Evolutionary conservation across 2,797 vertebrate genomes (phyloP), one percentile per base, ranked within the genome.

Genomic region (Sylvia borin): DNA sequence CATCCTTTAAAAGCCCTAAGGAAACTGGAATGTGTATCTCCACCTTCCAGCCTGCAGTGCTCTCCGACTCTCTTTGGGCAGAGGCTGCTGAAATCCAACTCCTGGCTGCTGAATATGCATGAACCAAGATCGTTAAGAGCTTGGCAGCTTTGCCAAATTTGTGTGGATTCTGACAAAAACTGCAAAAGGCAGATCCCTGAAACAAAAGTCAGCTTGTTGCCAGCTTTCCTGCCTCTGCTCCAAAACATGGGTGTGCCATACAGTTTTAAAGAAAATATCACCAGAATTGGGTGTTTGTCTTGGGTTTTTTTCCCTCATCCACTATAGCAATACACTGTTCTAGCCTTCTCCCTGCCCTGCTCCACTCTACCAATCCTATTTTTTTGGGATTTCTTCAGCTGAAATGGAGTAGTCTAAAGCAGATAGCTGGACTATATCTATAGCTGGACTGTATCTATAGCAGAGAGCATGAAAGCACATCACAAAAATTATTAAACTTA

Each of bases 171-270:
- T 75, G 58, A 92, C 73, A 88, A 82, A 87, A 92, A 66, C 58
- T 21, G 51, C 43, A 60, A 77, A 92, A 93, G 45, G 57, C 77
- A 91, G 29, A 81, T 38, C 70, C 91, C 47, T 75, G 78, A 90
- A 87, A 95, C 92, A 96, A 95, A 96, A 92, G 93, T 51, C 68
- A 2, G 12, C 36, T 83, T 1, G 0, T 5, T 75, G 87, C 89
- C 95, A 96, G 85, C 51, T 88, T 90, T 70, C 76, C n/a, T 75
- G 68, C 29, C n/a, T 80, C 68, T 62, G 54, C 40, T 93, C 72
- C 62, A 70, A 94, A 93, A 57, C 57, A 79, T 65, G 88, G 78
- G 78, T 7, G 82, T 92, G 92, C 54, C 82, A 75, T 11, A 43
- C 5, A 72, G 26, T 54, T 88, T 58, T 61, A 55, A 83, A 71